Conservation (phyloP, 1,140 invertebrate species). For the Drosophila elegans region DNA sequence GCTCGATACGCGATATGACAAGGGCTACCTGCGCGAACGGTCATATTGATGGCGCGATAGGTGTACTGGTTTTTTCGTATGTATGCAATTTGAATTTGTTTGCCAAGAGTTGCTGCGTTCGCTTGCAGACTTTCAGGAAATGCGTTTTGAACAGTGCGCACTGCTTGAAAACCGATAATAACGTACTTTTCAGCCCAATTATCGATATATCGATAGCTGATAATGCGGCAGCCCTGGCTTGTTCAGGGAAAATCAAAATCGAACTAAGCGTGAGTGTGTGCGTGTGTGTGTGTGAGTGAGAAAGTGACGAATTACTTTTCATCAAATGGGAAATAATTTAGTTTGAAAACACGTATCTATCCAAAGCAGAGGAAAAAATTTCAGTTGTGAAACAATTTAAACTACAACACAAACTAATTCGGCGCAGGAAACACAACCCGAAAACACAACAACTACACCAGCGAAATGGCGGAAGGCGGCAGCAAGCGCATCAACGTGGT, state of each 20-base stretch:
- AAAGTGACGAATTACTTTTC: constrained; percentile 85
- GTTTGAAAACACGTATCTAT: constrained; percentile 74
- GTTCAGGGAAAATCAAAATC: constrained; percentile 12
- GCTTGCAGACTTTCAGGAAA: background rate
- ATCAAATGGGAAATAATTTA: constrained; percentile 83
- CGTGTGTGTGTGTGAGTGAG: constrained; percentile 63
- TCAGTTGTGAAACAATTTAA: constrained; percentile 34
- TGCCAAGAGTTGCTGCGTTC: too few species aligned
- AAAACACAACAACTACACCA: constrained; percentile 44
- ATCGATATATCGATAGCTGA: constrained; percentile 20
- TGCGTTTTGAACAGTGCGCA: constrained; percentile 1
- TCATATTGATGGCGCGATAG: background rate
- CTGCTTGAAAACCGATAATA: too few species aligned
- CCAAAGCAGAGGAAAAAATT: constrained; percentile 27
- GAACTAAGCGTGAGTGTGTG: constrained; percentile 23
- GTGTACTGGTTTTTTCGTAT: too few species aligned
- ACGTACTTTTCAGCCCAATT: too few species aligned
- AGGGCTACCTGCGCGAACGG: constrained; percentile 14
- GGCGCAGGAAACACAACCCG: constrained; percentile 6
- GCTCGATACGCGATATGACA: constrained; percentile 25
- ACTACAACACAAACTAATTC: constrained; percentile 25
- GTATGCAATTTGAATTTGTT: background rate
- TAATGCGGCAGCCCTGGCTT: constrained; percentile 18
- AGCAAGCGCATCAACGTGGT: constrained; percentile 92
- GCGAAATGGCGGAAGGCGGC: constrained; percentile 88